phyloP scores from a whole-genome alignment of 1,140 invertebrate species.

The Pogonomyrmex barbatus region DNA sequence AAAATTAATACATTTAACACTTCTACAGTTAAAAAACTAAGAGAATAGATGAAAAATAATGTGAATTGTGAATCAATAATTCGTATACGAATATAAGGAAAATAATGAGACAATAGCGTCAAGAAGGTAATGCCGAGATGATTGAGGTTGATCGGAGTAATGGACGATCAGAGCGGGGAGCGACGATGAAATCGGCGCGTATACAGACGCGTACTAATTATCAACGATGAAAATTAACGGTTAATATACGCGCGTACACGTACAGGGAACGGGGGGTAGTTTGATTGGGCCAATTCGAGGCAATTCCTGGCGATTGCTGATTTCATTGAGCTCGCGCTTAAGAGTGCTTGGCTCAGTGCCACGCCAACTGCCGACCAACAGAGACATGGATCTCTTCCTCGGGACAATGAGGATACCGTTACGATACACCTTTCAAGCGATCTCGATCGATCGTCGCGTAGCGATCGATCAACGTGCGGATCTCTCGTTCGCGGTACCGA shows the following conservation, averaged over 20 bases:
- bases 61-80: not conserved
- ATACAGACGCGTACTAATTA: slow-evolving; percentile 81
- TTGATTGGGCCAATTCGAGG: slow-evolving; percentile 87
- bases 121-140: not conserved
- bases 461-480: not conserved
- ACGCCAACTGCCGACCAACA: slow-evolving; percentile 81
- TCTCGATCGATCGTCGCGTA: not conserved
- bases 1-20: not conserved
- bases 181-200: slow-evolving; percentile 68
- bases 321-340: slow-evolving; percentile 86
- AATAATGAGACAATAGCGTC: not conserved
- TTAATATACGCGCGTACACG: slow-evolving; percentile 85
- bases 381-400: slow-evolving; percentile 83
- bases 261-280: slow-evolving; percentile 85
- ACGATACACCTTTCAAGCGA: too few relatives aligned
- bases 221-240: slow-evolving; percentile 84
- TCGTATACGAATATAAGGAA: not conserved
- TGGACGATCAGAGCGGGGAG: slow-evolving; percentile 16
- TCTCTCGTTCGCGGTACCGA: not conserved
- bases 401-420: not conserved
- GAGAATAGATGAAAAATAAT: not conserved
- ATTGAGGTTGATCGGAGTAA: slow-evolving; percentile 22
- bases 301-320: slow-evolving; percentile 87
- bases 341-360: slow-evolving; percentile 82
- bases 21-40: not conserved